These are phyloP conservation scores for Mesorhabditis sp. DNA, from an alignment of 2,888 invertebrate genomes.

Conservation along the genomic window DNA sequence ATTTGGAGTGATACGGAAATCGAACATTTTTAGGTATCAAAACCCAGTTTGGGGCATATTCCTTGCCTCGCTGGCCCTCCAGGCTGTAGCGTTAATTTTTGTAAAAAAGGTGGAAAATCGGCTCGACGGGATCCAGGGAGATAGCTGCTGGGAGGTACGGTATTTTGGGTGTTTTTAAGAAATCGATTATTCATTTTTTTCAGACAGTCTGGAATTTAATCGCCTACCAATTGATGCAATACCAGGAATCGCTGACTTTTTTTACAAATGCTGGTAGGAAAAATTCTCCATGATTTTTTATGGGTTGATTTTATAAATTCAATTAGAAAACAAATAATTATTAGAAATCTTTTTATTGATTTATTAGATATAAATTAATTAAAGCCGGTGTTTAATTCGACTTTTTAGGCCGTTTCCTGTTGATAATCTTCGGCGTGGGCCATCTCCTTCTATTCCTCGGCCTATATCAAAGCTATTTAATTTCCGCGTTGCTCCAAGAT, in stretches of 20 bases:
- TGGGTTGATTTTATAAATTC: too few species aligned
- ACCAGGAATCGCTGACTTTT: not conserved
- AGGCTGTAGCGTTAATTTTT: not conserved
- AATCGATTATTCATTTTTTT: not conserved
- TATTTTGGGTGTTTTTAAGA: not conserved
- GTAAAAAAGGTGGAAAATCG: constrained; percentile 3
- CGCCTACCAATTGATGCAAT: not conserved
- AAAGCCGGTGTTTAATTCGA: too few species aligned
- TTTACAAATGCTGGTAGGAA: not conserved
- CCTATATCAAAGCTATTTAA: not conserved
- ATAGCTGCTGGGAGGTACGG: not conserved
- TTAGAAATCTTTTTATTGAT: not conserved
- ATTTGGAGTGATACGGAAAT: not conserved
- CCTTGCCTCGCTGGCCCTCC: not conserved
- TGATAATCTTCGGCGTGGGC: not conserved
- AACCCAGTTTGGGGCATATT: not conserved
- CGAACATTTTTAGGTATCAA: not conserved
- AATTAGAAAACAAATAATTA: too few species aligned
- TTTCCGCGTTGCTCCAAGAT: constrained; percentile 2
- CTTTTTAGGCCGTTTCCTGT: not conserved
- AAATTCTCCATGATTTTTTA: too few species aligned
- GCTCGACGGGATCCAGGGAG: not conserved
- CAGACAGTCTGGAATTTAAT: not conserved
- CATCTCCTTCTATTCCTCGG: not conserved
- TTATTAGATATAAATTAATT: too few species aligned